Evolutionary conservation across 2,113 vertebrate genomes (phyloP), one percentile per base, ranked within the genome.

Genomic region (Mobula birostris): DNA sequence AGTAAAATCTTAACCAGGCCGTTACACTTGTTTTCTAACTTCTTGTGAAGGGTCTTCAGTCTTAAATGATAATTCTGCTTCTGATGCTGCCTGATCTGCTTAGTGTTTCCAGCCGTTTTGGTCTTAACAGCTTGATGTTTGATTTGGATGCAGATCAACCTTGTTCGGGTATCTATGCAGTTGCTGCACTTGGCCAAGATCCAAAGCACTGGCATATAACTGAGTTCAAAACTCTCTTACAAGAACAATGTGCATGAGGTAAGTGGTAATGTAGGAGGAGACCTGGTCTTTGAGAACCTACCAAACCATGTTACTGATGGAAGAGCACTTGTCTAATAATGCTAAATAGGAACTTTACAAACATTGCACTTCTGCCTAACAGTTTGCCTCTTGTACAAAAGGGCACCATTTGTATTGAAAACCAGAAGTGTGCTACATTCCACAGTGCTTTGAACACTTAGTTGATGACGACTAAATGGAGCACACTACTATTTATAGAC

Each of bases 241-340:
- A 87, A n/a, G 83, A 87, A 87, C 61, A 56, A 63, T 87, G 83
- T 87, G 56, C 83, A n/a, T 63, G 83, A 61, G 27, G 58, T 87
- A 63, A 87, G 27, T n/a, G 24, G 83, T 87, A 87, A 87, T n/a
- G 56, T 61, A n/a, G 24, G 24, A 63, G 83, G 29, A 63, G 83
- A 87, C 29, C 56, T n/a, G 27, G 27, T 87, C 83, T 87, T 87
- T 61, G 56, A 87, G 83, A 87, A 87, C 61, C 58, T 61, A 87
- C 58, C 83, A 87, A 87, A 63, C 83, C 83, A 87, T 61, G 56
- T 87, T 61, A 87, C 61, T 87, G 83, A 61, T 61, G 83, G 24
- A 87, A 61, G 83, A n/a, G 74, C 74, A 29, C 27, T 77, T 77
- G 27, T 77, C 74, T 2, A 61, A 61, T 63, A 29, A n/a, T 61